A percentile compares a stretch with the other conserved stretches of the same genome.
phyloP scores from a whole-genome alignment of 2,888 invertebrate genomes.

The Limnephilus rhombicus region DNA sequence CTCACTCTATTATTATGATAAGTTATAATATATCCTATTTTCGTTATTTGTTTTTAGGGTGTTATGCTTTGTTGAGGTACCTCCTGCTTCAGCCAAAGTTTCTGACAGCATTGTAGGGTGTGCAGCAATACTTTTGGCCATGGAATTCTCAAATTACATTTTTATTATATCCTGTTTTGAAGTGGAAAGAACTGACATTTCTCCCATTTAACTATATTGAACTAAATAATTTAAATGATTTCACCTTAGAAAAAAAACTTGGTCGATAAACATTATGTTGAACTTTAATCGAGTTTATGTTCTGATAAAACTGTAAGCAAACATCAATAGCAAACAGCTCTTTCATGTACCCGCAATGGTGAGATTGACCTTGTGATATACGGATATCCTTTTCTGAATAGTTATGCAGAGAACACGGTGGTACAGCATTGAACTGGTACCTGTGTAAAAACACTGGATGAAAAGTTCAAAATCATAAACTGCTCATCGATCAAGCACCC shows the following conservation, averaged over 20 bases:
- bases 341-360: slow-evolving; percentile 10
- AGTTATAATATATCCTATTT: too few relatives aligned
- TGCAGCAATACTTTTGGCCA: too few relatives aligned
- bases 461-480: slow-evolving; percentile 9
- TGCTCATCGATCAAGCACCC: slow-evolving; percentile 45
- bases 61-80: too few relatives aligned
- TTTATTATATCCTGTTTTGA: not conserved
- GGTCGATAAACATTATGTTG: not conserved
- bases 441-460: slow-evolving; percentile 18
- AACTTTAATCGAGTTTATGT: not conserved
- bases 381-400: slow-evolving; percentile 22
- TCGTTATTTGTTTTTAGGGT: too few relatives aligned
- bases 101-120: too few relatives aligned
- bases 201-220: not conserved
- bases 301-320: not conserved
- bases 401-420: slow-evolving; percentile 24
- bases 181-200: not conserved
- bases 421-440: slow-evolving; percentile 3
- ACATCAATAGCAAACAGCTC: not conserved
- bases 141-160: too few relatives aligned
- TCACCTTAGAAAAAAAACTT: not conserved
- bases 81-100: too few relatives aligned
- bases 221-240: not conserved
- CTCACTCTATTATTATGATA: not conserved
- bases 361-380: slow-evolving; percentile 6